Evolutionary conservation across 2,888 invertebrate genomes (phyloP), one percentile per base, ranked within the genome.

Genomic region (Bombylius discolor): DNA sequence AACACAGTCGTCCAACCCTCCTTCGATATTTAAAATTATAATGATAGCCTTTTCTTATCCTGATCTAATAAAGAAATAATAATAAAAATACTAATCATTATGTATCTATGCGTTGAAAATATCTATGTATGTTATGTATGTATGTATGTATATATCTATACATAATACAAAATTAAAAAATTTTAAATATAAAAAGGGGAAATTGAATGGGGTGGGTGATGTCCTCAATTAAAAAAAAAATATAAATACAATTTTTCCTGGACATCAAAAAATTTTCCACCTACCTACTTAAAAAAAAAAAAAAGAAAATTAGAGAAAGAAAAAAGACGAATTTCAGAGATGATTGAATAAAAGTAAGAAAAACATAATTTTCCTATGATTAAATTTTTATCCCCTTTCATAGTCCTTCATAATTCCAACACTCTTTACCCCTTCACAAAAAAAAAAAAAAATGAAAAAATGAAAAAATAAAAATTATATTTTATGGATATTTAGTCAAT

Each of bases 331-430:
- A 23, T 23, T 4, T 11, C 31, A 42, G 11, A 42, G 53, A 47
- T 49, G 48, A 45, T 44, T 45, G 34, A 55, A 55, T 49, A 56
- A 52, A 52, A 52, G 44, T 47, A 56, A 55, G 56, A 56, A 59
- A 58, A 58, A 58, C 53, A 59, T 58, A 59, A 59, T 57, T 59
- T 59, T 57, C 57, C 55, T 49, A 32, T 55, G 59, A 59, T 59
- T 58, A 49, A 58, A 59, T 56, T 49, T 56, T 54, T 52, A 45
- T 48, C 53, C 53, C 55, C 55, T 36, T 42, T 42, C 5, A 11
- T 42, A 11, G 9, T 42, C 39, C 9, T 42, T 11, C 11, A 42
- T 42, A 11, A 11, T 11, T 42, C 1, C 23, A 11, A 42, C 11
- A 11, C 39, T 42, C 12, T 11, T 42, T 42, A 11, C 39, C 11